Evolutionary conservation across 2,888 invertebrate species (phyloP), one percentile per base, ranked within the genome.

Genomic region (Odontocerum albicorne): DNA sequence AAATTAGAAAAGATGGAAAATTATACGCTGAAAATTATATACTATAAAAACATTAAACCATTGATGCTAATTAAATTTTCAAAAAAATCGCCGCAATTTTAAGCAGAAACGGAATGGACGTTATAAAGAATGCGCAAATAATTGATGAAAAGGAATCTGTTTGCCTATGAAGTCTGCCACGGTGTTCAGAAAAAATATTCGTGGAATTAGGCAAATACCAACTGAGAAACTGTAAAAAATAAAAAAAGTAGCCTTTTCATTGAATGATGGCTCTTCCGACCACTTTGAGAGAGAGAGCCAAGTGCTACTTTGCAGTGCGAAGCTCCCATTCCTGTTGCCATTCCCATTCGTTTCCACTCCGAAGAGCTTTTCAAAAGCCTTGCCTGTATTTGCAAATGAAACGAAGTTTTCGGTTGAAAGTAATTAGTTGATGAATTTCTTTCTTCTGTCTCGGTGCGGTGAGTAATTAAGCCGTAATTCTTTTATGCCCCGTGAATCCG

Each of bases 371-470:
- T 54, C 42, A 47, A 54, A 42, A 38, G 40, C 35, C 47, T 33
- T n/a, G n/a, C 22, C 46, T 39, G 44, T 53, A 46, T 53, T 53
- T 53, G 32, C 22, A 21, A 45, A 32, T 43, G 40, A 33, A 40
- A 43, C 38, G 46, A 36, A 33, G 42, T 19, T 52, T 39, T 42
- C 54, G 42, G 54, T 42, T 47, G 40, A 42, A 33, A 42, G 49
- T 45, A 54, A 54, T 57, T 57, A 57, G 53, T 44, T 57, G 45
- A 57, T 53, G 54, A 57, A 57, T 49, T 49, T 47, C 19, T 49
- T 55, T 50, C 20, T 35, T 20, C 6, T 15, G 38, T 27, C 47
- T 27, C 12, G 21, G 33, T 36, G 21, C 46, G 31, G 31, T 53
- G 46, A 39, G 53, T 46, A 53, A 46, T 46, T 53, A 53, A 15